Conservation (phyloP, 2,888 invertebrate species). For the Lydus trimaculatus region DNA sequence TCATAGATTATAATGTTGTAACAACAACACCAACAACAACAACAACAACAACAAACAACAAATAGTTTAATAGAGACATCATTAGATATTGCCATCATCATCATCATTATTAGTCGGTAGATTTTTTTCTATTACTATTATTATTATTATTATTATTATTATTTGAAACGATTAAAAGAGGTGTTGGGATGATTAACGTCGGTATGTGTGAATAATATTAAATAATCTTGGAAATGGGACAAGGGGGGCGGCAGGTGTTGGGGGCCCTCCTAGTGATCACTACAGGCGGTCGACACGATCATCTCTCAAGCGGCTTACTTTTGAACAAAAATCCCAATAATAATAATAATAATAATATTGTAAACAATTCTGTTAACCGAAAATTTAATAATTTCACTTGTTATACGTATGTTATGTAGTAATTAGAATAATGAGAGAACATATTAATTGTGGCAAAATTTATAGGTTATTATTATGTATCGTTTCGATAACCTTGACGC, state of each 20-base stretch:
- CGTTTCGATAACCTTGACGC: background rate
- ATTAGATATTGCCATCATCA: conserved; percentile 38
- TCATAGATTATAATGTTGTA: conserved; percentile 25
- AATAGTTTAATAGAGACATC: conserved; percentile 49
- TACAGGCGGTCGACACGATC: conserved; percentile 43
- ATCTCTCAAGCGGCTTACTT: conserved; percentile 38
- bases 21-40: conserved; percentile 3
- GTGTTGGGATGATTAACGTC: conserved; percentile 60
- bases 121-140: conserved; percentile 33
- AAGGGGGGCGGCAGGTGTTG: conserved; percentile 51
- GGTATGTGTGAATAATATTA: conserved; percentile 59
- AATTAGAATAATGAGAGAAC: no score
- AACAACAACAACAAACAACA: conserved; percentile 31
- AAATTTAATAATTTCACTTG: no score
- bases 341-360: no score
- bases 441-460: background rate
- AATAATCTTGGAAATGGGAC: conserved; percentile 47
- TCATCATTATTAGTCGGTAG: conserved; percentile 21
- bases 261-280: conserved; percentile 46
- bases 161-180: conserved; percentile 40
- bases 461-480: background rate
- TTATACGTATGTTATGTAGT: no score
- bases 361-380: no score
- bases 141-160: conserved; percentile 19
- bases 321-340: conserved; percentile 50